A percentile compares a stretch with the other conserved stretches of the same genome.
Evolutionary conservation across 2,888 invertebrate genomes (phyloP).

Genomic region (Andrena marginata): DNA sequence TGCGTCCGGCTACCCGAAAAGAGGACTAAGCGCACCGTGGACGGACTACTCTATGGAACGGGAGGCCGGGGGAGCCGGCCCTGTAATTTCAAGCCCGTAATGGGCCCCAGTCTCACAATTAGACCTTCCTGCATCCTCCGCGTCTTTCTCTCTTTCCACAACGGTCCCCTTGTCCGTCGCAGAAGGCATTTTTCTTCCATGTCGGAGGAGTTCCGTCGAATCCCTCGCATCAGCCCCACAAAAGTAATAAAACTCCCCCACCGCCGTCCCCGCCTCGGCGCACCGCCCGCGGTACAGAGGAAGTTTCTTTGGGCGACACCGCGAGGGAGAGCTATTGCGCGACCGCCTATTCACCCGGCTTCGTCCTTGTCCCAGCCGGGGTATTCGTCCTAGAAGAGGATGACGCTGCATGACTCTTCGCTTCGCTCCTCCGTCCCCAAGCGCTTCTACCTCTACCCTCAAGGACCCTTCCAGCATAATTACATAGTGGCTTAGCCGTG

Average conservation of each 20-base stretch:
- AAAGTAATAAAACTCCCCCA: conserved; percentile 11
- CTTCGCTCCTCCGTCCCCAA: conserved; percentile 21
- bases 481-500: conserved; percentile 78
- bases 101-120: conserved; percentile 81
- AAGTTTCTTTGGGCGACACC: neutral
- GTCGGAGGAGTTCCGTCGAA: conserved; percentile 38
- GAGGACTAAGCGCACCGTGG: conserved; percentile 53
- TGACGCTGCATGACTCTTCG: conserved; percentile 75
- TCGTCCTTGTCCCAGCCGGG: conserved; percentile 62
- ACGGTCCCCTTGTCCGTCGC: conserved; percentile 67
- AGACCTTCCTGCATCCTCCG: conserved; percentile 80
- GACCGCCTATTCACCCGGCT: neutral
- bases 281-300: neutral
- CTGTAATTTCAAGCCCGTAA: conserved; percentile 83
- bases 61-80: conserved; percentile 74
- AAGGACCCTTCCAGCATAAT: conserved; percentile 81
- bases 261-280: neutral
- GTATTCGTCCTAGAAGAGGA: conserved; percentile 66
- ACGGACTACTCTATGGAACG: conserved; percentile 66
- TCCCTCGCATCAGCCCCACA: neutral
- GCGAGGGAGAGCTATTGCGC: neutral
- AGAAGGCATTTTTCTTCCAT: conserved; percentile 64
- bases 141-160: conserved; percentile 61
- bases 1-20: conserved; percentile 65
- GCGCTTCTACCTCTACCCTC: conserved; percentile 57